Conservation (phyloP, 1,140 invertebrate species). For the Scaptomyza montana region DNA sequence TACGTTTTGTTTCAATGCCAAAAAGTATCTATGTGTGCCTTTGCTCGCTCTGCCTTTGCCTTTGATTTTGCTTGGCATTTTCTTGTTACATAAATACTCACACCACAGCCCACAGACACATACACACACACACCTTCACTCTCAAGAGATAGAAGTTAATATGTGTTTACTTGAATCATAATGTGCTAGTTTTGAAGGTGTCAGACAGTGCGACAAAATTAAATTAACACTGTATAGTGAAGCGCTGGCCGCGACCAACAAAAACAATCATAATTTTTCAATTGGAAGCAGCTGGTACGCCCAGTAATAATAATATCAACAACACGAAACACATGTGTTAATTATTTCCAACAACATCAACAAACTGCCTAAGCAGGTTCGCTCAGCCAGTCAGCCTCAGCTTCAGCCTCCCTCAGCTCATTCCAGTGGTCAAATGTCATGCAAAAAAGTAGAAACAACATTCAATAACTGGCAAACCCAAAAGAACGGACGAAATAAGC, state of each 20-base stretch:
- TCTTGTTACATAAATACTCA: slow-evolving; percentile 80
- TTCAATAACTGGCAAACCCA: slow-evolving; percentile 30
- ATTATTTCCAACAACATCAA: slow-evolving; percentile 31
- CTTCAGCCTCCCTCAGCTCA: slow-evolving; percentile 12
- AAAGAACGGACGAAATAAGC: slow-evolving; percentile 32
- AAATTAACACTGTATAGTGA: slow-evolving; percentile 65
- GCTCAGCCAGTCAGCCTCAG: neutral
- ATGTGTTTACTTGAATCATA: slow-evolving; percentile 50
- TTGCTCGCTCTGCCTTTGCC: slow-evolving; percentile 13
- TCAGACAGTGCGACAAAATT: slow-evolving; percentile 50
- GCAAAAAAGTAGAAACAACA: slow-evolving; percentile 35
- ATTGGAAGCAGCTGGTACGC: slow-evolving; percentile 43
- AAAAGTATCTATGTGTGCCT: slow-evolving; percentile 75
- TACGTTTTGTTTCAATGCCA: slow-evolving; percentile 82
- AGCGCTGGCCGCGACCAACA: slow-evolving; percentile 31
- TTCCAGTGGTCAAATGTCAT: slow-evolving; percentile 67
- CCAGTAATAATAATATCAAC: neutral
- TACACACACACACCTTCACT: neutral
- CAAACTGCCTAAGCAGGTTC: slow-evolving; percentile 22
- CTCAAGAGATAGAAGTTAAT: slow-evolving; percentile 7
- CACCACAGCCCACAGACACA: slow-evolving; percentile 16
- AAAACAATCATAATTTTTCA: slow-evolving; percentile 24
- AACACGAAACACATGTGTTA: slow-evolving; percentile 36
- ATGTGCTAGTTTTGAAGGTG: slow-evolving; percentile 47
- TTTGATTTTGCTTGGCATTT: slow-evolving; percentile 44